Base-by-base conservation (phyloP, 2,797 vertebrate genomes). In the Serranus cabrilla region DNA sequence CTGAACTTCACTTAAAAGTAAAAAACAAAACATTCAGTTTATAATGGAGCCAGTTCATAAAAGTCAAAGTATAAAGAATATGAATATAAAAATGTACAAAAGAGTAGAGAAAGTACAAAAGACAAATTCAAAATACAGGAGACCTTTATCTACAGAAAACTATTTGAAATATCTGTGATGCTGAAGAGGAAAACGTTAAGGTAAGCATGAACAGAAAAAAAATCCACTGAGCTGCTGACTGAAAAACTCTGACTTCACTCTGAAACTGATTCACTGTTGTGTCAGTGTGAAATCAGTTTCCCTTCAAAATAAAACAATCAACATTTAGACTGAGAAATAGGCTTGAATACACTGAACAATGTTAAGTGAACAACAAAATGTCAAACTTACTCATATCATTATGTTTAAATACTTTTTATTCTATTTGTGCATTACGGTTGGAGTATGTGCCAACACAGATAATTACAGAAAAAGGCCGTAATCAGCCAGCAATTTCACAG, bases 381-480 rank as follows among this genome's bases (percentile, higher is more conserved):
- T 54, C 34, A 64, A 52, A 71, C 18, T 10, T 18, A 55, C 23
- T 3, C 14, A 67, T 45, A 23, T 12, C 1, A 31, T 39, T 27
- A 23, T 54, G 27, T 66, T 85, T 79, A 81, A 81, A 88, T 74
- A 81, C 2, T n/a, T 81, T 81, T 87, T 74, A 67, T 78, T 70
- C 12, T 78, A 84, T 86, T 87, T 82, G 59, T 76, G 74, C 69
- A 80, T 73, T 69, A 74, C 47, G 61, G 69, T 60, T 81, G 77
- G 76, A 88, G 60, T 87, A 86, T 88, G 86, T 89, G 85, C 84
- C 79, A 66, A 84, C 78, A 83, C 65, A 52, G 65, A 63, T 55
- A 61, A 71, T 64, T 74, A 87, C 80, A 80, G 66, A 57, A 63
- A 34, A 86, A 90, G 56, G 69, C 73, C 66, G 65, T 17, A 40